Conservation (phyloP, 2,888 invertebrate genomes). For the Tetramorium bicarinatum region DNA sequence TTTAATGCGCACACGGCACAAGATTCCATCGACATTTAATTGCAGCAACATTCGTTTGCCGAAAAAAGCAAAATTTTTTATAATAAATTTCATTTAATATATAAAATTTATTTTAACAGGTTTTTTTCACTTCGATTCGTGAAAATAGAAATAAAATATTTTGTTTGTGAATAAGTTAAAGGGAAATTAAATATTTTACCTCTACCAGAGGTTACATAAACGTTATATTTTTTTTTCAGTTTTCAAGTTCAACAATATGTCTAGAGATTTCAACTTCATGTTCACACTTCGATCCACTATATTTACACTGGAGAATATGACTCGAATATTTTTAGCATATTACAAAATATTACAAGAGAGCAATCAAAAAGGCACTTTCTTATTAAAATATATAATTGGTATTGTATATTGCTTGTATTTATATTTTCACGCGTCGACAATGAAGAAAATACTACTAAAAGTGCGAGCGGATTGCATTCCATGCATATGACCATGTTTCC, state of each 20-base stretch:
- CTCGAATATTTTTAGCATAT: background rate
- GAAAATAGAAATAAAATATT: conserved; percentile 23
- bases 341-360: background rate
- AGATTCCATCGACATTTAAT: conserved; percentile 30
- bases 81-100: conserved; percentile 16
- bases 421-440: background rate
- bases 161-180: conserved; percentile 26
- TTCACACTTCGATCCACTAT: background rate
- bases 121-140: background rate
- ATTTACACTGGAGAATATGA: background rate
- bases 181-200: conserved; percentile 28
- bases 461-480: background rate
- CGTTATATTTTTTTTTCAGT: conserved; percentile 19
- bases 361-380: background rate
- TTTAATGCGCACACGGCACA: background rate
- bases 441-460: background rate
- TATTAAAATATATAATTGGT: background rate
- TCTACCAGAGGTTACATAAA: background rate
- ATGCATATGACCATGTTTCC: background rate
- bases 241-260: background rate
- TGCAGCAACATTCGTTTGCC: background rate
- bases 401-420: background rate
- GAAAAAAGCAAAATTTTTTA: background rate
- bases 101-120: conserved; percentile 1
- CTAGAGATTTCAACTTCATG: background rate